phyloP scores from a whole-genome alignment of 2,113 vertebrate species.

The Rhagologus leucostigma region DNA sequence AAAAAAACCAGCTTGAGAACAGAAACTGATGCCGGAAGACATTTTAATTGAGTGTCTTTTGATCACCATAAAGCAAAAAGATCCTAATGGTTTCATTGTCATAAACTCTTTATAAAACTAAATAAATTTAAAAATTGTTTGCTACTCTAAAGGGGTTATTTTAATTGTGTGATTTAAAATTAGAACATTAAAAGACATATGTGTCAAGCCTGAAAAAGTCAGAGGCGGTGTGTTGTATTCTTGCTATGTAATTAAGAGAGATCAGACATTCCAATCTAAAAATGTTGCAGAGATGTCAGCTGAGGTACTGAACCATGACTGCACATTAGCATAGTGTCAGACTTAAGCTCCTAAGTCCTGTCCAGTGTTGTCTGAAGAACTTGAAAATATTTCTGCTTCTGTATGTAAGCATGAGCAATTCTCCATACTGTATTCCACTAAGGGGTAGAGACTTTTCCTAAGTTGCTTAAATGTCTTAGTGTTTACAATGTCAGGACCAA shows the following conservation, averaged over 20 bases:
- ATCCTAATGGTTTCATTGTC: background rate
- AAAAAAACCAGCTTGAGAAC: background rate
- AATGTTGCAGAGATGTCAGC: background rate
- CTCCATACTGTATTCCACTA: background rate
- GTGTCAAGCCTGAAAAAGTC: background rate
- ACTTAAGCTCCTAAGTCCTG: background rate
- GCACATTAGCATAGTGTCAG: rapidly evolving
- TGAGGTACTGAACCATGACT: background rate
- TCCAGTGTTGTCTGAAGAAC: background rate
- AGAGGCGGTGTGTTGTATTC: rapidly evolving
- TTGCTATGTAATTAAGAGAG: background rate
- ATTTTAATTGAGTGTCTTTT: background rate
- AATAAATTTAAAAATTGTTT: background rate
- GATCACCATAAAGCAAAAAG: background rate
- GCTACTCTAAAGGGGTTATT: background rate
- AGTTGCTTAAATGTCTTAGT: background rate
- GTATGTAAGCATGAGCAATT: background rate
- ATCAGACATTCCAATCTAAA: background rate
- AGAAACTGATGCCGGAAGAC: background rate
- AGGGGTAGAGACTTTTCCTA: background rate
- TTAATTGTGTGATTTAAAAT: background rate
- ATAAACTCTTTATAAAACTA: background rate
- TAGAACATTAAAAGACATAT: background rate
- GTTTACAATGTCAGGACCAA: background rate
- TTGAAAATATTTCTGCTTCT: background rate